Conservation (phyloP, 1,140 invertebrate species). For the Pteromalus puparum region DNA sequence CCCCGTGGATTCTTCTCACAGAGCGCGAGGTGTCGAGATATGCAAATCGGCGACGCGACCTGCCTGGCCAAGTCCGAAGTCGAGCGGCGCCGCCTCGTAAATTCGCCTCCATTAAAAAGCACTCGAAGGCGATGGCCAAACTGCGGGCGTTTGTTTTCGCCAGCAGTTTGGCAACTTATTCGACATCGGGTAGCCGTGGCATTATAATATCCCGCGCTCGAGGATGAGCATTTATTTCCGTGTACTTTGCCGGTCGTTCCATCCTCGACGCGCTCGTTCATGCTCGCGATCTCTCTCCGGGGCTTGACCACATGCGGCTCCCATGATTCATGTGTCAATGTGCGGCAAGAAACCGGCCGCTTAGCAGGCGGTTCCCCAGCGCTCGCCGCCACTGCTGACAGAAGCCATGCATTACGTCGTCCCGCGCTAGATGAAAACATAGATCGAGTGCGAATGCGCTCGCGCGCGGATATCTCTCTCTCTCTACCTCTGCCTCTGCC, state of each 20-base stretch:
- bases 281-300: not conserved
- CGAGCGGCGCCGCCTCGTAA: not conserved
- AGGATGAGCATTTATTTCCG: conserved; percentile 42
- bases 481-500: not conserved
- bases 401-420: conserved; percentile 45
- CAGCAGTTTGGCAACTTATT: no score
- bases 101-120: conserved; percentile 10
- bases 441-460: not conserved
- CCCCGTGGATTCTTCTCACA: not conserved
- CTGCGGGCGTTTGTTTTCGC: no score
- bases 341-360: conserved; percentile 25
- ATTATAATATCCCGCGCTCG: conserved; percentile 18
- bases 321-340: conserved; percentile 55
- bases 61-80: not conserved
- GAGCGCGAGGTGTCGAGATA: not conserved
- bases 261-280: no score
- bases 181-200: conserved; percentile 7
- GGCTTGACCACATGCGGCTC: conserved; percentile 46
- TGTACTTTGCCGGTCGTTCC: conserved; percentile 28
- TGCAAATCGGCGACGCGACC: conserved; percentile 17
- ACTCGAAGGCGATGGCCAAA: not conserved
- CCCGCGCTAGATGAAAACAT: conserved; percentile 28
- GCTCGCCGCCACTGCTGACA: conserved; percentile 28
- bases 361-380: conserved; percentile 26
- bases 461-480: not conserved